Evolutionary conservation across 2,113 vertebrate species (phyloP).

Genomic region (Glaucidium brasilianum): DNA sequence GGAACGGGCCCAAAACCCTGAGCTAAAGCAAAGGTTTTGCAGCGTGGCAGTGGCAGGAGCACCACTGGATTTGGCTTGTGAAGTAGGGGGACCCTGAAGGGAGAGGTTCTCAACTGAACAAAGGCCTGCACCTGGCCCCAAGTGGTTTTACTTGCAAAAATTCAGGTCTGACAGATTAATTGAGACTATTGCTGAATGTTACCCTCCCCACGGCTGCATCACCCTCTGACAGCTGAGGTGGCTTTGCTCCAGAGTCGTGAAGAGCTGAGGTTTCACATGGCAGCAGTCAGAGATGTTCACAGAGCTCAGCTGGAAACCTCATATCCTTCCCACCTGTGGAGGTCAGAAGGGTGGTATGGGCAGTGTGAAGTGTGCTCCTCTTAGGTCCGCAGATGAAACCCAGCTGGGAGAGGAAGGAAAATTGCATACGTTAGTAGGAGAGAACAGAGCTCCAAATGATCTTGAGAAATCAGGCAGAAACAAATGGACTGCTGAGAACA

Average conservation of each 20-base stretch:
- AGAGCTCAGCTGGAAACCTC: not conserved
- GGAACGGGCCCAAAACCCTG: not conserved
- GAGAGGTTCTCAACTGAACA: not conserved
- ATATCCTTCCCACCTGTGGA: accelerated
- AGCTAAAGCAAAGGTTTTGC: not conserved
- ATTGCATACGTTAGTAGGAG: not conserved
- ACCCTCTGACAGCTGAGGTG: conserved; percentile 17
- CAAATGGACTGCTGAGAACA: not conserved
- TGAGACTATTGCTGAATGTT: not conserved
- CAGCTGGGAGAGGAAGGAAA: not conserved
- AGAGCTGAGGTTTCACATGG: not conserved
- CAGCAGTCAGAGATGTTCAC: not conserved
- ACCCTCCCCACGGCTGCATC: not conserved
- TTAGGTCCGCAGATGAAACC: not conserved
- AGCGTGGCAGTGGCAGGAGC: not conserved
- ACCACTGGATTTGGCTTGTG: not conserved
- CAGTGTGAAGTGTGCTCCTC: not conserved
- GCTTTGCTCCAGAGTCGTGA: not conserved
- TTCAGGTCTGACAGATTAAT: not conserved
- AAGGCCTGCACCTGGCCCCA: not conserved
- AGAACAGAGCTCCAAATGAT: not conserved
- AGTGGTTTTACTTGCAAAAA: not conserved
- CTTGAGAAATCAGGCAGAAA: not conserved
- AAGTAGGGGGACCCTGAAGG: not conserved
- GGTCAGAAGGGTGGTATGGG: not conserved